These are phyloP conservation scores for Nannobrachium achirus DNA, from an alignment of 2,113 vertebrate genomes.

Conservation along the genomic window DNA sequence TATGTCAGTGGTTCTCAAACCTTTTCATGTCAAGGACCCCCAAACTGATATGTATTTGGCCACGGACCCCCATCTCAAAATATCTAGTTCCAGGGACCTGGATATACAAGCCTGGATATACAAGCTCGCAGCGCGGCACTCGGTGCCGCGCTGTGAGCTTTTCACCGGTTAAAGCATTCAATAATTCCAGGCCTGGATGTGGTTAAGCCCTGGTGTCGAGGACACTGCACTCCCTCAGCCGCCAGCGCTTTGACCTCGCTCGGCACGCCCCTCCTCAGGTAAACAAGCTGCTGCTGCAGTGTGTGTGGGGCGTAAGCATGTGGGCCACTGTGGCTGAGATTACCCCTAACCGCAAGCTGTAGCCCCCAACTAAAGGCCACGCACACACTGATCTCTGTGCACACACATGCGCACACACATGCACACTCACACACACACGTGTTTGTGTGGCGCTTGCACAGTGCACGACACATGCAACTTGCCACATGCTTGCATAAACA, in stretches of 20 bases:
- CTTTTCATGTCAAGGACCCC: no score
- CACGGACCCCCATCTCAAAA: no score
- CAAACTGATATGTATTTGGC: no score
- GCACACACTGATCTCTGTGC: not conserved
- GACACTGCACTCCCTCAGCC: not conserved
- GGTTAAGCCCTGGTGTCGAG: not conserved
- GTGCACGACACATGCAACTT: no score
- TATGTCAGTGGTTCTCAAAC: no score
- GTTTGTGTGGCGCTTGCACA: no score
- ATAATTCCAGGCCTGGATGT: constrained; percentile 4
- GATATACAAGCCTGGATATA: no score
- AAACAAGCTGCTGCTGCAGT: not conserved
- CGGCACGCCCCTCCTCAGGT: not conserved
- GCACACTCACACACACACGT: not conserved
- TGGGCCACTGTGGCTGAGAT: not conserved
- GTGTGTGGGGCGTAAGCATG: not conserved
- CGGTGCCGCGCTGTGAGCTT: no score
- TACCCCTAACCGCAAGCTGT: not conserved
- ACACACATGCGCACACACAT: constrained; percentile 8
- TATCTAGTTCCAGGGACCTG: no score
- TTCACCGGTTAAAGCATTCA: no score
- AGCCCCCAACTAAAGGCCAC: not conserved
- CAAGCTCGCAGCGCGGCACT: no score
- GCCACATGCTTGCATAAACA: no score
- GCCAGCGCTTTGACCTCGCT: constrained; percentile 4